Evolutionary conservation across 2,797 vertebrate species (phyloP).

Genomic region (Alectoris magna): DNA sequence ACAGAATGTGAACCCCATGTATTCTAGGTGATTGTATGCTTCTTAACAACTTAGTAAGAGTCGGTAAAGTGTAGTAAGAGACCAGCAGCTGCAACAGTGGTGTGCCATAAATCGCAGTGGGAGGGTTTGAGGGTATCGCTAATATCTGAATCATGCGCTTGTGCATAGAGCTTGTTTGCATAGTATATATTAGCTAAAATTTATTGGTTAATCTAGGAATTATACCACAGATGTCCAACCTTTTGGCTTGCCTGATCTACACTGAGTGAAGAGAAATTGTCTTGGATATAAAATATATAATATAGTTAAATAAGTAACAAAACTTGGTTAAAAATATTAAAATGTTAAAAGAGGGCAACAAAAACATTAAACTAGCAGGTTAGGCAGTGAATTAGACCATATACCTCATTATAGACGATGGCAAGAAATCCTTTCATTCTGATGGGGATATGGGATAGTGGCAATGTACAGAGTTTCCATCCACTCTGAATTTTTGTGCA

Average conservation of each 20-base stretch:
- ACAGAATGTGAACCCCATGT: not conserved
- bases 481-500: not conserved
- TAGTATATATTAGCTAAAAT: not conserved
- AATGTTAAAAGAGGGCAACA: not conserved
- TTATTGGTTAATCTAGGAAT: not conserved
- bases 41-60: not conserved
- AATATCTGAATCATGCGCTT: not conserved
- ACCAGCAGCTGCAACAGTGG: not conserved
- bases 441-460: fast-evolving
- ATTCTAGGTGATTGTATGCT: not conserved
- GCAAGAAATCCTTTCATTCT: not conserved
- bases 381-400: not conserved
- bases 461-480: not conserved
- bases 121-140: not conserved
- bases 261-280: not conserved
- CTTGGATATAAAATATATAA: not conserved
- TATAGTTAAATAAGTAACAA: not conserved
- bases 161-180: not conserved
- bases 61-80: constrained; percentile 3
- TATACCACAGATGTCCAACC: not conserved
- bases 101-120: not conserved
- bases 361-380: not conserved
- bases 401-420: not conserved
- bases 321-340: not conserved
- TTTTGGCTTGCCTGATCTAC: not conserved